Evolutionary conservation across 53 echinoderm and acorn worm species (phyloP), one percentile per base, ranked within the genome.

Genomic region (Actinopyga echinites): DNA sequence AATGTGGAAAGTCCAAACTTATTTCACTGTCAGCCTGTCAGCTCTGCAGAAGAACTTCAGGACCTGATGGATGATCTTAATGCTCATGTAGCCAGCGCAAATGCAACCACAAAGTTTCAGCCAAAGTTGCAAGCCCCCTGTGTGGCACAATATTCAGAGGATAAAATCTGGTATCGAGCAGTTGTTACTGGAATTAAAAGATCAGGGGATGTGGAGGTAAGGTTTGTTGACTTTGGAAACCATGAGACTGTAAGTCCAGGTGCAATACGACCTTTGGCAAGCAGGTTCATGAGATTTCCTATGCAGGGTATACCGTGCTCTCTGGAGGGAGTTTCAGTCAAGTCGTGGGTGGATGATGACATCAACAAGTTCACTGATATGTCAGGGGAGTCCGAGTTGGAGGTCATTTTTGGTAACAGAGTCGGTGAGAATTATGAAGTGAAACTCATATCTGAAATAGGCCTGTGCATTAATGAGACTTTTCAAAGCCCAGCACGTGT

Each of bases 141-240:
- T 75, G 90, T 82, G 52, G 95, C 95, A 19, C 83, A 92, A 80
- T 92, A 92, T 73, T 92, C 92, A 0, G 85, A 82, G 23, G 92
- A 92, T 66, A 77, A 94, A 15, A 87, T 84, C 42, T 95, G 95
- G 95, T 95, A 92, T 56, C 62, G 95, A 79, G 95, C 95, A 49
- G 85, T 84, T 17, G 83, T 93, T 9, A 87, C 87, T 21, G 84
- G 83, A 28, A 36, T 87, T 15, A 83, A 75, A 26, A 83, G 79
- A 25, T 75, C 75, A 52, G 87, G 87, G n/a, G 57, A 78, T 4
- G 86, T 89, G 20, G 85, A 84, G 43, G 94, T 99, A 12, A 84
- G 84, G 15, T 99, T 90, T 73, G 92, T 99, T 28, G 99, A 99
- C 77, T 99, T 95, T 80, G 99, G 99, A 21, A 99, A 99, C 49